Conservation (phyloP, 1,140 invertebrate genomes). For the Cydia strobilella region DNA sequence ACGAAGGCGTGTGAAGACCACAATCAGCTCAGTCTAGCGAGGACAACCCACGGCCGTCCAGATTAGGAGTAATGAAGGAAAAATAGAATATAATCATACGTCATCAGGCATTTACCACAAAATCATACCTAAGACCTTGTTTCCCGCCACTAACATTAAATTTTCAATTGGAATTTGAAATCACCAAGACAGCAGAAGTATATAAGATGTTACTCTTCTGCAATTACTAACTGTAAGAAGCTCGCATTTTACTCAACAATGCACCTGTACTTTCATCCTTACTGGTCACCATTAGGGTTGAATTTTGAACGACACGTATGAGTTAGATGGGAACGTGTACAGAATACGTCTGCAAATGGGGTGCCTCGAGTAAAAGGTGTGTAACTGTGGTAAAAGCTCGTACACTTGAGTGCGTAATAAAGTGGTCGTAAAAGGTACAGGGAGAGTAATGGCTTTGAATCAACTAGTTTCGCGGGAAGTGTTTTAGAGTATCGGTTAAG, state of each 20-base stretch:
- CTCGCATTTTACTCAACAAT: background rate
- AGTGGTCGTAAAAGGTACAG: conserved; percentile 6
- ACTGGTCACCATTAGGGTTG: background rate
- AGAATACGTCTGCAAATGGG: background rate
- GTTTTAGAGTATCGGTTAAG: background rate
- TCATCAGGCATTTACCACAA: too few relatives aligned
- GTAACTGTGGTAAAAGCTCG: conserved; percentile 10
- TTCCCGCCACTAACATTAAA: too few relatives aligned
- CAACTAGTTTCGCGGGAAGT: background rate
- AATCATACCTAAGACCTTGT: too few relatives aligned
- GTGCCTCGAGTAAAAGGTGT: conserved; percentile 1
- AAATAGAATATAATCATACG: too few relatives aligned
- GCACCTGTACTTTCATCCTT: background rate
- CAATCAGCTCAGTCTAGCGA: too few relatives aligned
- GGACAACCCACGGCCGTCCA: too few relatives aligned
- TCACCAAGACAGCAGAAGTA: background rate
- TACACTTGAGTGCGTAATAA: conserved; percentile 12
- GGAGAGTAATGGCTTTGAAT: background rate
- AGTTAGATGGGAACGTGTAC: background rate
- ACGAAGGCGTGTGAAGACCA: too few relatives aligned
- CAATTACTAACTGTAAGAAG: background rate
- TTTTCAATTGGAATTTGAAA: background rate
- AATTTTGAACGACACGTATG: background rate
- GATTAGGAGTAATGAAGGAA: too few relatives aligned
- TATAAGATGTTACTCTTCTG: background rate